Percentiles rank a stretch among this genome's conserved stretches.
These are phyloP conservation scores for Serranus cabrilla DNA, from an alignment of 2,797 vertebrate species.

Conservation along the genomic window DNA sequence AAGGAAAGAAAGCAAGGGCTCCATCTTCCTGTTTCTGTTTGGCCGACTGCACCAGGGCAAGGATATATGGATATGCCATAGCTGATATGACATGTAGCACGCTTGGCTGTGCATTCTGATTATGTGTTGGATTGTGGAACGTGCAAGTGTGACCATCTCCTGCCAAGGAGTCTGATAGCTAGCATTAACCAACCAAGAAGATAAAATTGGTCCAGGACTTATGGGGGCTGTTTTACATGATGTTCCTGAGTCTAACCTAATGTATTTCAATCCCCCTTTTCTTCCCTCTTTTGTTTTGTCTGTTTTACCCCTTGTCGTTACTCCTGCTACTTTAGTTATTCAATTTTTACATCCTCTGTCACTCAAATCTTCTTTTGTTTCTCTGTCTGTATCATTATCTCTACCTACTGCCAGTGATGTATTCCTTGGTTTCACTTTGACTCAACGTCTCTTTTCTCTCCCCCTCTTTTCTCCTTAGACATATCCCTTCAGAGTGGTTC, in stretches of 20 bases:
- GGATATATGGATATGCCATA: constrained; percentile 68
- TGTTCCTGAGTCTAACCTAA: constrained; percentile 43
- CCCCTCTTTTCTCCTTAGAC: constrained; percentile 84
- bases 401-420: neutral
- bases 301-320: neutral
- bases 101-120: constrained; percentile 74
- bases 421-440: neutral
- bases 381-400: neutral
- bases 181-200: constrained; percentile 68
- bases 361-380: neutral
- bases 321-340: neutral
- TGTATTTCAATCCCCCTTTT: constrained; percentile 1
- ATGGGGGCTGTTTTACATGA: constrained; percentile 41
- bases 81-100: constrained; percentile 70
- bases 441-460: constrained; percentile 14
- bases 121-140: constrained; percentile 63
- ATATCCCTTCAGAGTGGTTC: constrained; percentile 90
- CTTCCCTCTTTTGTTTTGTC: neutral
- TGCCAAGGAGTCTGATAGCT: constrained; percentile 55
- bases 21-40: constrained; percentile 53
- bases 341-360: neutral
- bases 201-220: constrained; percentile 53
- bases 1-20: constrained; percentile 22
- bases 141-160: constrained; percentile 61
- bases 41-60: constrained; percentile 58